Percentiles rank a stretch among this genome's conserved stretches.
Conservation (phyloP, 2,888 invertebrate species). For the Caenorhabditis imperialis region DNA sequence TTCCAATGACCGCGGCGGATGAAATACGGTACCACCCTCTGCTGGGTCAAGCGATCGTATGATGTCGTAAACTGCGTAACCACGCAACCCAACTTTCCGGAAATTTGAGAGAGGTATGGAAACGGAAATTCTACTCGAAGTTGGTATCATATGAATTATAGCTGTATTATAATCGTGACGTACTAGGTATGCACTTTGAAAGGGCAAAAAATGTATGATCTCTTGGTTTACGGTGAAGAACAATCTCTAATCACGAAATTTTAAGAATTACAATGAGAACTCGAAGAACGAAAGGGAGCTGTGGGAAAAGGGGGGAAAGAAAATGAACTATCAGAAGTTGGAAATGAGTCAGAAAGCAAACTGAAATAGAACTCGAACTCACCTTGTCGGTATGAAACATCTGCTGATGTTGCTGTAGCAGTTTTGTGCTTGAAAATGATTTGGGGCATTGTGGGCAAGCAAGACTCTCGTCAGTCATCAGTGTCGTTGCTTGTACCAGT, state of each 20-base stretch:
- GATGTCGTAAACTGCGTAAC: slow-evolving; percentile 2
- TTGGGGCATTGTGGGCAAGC: slow-evolving; percentile 69
- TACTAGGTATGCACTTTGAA: slow-evolving; percentile 8
- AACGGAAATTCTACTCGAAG: neutral
- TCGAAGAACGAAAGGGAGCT: neutral
- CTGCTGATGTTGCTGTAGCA: slow-evolving; percentile 73
- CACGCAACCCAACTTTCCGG: neutral
- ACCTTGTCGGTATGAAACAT: slow-evolving; percentile 77
- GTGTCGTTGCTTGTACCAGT: slow-evolving; percentile 28
- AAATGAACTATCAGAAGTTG: neutral
- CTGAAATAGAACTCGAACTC: slow-evolving; percentile 15
- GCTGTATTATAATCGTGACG: neutral
- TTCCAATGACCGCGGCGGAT: slow-evolving; percentile 2
- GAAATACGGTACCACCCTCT: slow-evolving; percentile 25
- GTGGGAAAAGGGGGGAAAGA: slow-evolving; percentile 6
- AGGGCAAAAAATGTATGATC: slow-evolving; percentile 1
- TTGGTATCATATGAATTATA: slow-evolving; percentile 2
- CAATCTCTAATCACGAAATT: too few relatives aligned
- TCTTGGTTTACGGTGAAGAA: slow-evolving; percentile 12
- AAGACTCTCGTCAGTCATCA: slow-evolving; percentile 45
- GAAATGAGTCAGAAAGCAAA: slow-evolving; percentile 13
- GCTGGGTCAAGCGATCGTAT: slow-evolving; percentile 4
- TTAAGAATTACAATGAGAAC: too few relatives aligned
- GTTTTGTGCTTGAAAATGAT: slow-evolving; percentile 68
- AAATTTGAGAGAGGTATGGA: neutral